Evolutionary conservation across 2,797 vertebrate species (phyloP).

Genomic region (Acanthiza pusilla): DNA sequence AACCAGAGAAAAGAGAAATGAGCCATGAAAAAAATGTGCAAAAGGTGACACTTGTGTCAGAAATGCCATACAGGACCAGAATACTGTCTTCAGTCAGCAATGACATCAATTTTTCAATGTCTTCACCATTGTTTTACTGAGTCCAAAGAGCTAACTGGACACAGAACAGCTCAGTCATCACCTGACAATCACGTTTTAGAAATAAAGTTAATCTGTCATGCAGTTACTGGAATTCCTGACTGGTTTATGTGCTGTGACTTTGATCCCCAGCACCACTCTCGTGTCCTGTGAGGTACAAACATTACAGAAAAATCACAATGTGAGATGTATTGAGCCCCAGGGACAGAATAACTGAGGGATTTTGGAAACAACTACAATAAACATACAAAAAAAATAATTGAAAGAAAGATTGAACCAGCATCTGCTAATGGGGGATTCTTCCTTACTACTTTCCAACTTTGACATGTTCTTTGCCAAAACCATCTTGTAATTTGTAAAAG

Average conservation of each 20-base stretch:
- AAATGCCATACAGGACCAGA: not conserved
- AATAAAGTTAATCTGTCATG: not conserved
- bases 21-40: not conserved
- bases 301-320: not conserved
- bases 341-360: not conserved
- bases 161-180: not conserved
- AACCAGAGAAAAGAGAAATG: not conserved
- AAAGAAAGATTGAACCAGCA: not conserved
- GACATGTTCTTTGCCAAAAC: not conserved
- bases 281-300: not conserved
- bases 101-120: not conserved
- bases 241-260: not conserved
- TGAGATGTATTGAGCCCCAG: not conserved
- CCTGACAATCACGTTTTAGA: not conserved
- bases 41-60: not conserved
- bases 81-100: not conserved
- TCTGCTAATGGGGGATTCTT: fast-evolving
- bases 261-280: not conserved
- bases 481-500: not conserved
- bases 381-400: not conserved
- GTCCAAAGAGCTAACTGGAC: not conserved
- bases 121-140: not conserved
- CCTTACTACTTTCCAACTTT: not conserved
- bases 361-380: not conserved
- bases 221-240: not conserved